Evolutionary conservation across 1,140 invertebrate species (phyloP).

Genomic region (Anastrepha obliqua): DNA sequence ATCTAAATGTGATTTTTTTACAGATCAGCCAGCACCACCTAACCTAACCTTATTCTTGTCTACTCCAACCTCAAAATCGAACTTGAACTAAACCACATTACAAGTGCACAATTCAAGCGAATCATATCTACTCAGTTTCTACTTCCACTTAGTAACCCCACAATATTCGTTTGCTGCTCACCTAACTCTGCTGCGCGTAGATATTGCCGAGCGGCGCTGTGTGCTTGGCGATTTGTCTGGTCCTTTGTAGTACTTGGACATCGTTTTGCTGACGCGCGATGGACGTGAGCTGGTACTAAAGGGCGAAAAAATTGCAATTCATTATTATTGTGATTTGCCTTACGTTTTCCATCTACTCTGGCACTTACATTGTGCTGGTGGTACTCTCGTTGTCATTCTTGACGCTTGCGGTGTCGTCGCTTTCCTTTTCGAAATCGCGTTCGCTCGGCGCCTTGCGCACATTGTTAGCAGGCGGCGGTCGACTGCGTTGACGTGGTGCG

Average conservation of each 20-base stretch:
- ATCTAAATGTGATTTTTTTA: no score
- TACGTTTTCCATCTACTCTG: background rate
- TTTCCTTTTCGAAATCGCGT: slow-evolving; percentile 21
- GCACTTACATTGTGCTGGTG: slow-evolving; percentile 25
- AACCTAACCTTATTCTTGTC: no score
- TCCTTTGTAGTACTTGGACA: slow-evolving; percentile 71
- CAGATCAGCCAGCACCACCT: no score
- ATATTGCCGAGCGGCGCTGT: background rate
- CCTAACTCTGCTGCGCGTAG: slow-evolving; percentile 55
- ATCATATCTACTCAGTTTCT: no score
- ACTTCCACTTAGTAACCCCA: no score
- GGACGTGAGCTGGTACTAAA: slow-evolving; percentile 60
- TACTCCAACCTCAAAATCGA: no score
- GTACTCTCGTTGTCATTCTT: slow-evolving; percentile 43
- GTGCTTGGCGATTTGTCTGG: slow-evolving; percentile 56
- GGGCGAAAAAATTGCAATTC: background rate
- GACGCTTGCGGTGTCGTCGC: background rate
- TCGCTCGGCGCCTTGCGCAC: background rate
- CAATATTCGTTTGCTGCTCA: background rate
- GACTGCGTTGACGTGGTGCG: slow-evolving; percentile 15
- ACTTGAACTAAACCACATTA: no score
- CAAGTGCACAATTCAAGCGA: no score
- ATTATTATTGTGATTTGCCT: background rate
- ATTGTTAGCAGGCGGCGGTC: background rate
- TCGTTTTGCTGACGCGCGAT: slow-evolving; percentile 67